A percentile compares a stretch with the other conserved stretches of the same genome.
phyloP scores from a whole-genome alignment of 2,113 vertebrate species.

The Antechinus stuartii region DNA sequence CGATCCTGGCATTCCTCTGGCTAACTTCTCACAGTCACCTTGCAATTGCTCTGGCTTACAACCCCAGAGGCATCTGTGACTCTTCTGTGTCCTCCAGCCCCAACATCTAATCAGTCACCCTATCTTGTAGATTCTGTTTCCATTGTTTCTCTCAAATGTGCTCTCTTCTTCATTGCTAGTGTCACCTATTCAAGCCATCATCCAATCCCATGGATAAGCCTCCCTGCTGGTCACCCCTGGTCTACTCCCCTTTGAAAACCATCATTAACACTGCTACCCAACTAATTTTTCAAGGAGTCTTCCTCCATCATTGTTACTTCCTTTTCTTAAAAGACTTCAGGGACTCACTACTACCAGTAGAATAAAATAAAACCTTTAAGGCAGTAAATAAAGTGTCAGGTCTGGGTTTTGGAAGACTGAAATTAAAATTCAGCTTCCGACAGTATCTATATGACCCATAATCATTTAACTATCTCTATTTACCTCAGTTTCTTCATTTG shows the following conservation, averaged over 20 bases:
- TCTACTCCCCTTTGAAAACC: too few relatives aligned
- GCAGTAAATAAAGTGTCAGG: background rate
- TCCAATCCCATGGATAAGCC: too few relatives aligned
- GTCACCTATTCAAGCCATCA: too few relatives aligned
- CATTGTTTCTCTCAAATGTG: too few relatives aligned
- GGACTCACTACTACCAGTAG: background rate
- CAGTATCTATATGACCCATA: background rate
- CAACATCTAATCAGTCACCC: too few relatives aligned
- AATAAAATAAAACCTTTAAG: background rate
- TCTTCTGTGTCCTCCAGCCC: too few relatives aligned
- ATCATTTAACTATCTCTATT: background rate
- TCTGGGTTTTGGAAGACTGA: background rate
- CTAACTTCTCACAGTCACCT: too few relatives aligned
- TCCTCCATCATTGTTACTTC: background rate
- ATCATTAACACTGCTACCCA: too few relatives aligned
- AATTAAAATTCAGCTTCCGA: background rate
- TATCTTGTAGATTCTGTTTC: too few relatives aligned
- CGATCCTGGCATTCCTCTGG: background rate
- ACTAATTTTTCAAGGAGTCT: background rate
- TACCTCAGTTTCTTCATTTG: background rate
- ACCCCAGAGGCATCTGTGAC: background rate
- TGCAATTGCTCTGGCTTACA: background rate
- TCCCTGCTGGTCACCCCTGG: too few relatives aligned
- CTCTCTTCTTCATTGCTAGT: too few relatives aligned
- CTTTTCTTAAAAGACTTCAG: background rate